phyloP scores from a whole-genome alignment of 2,888 invertebrate species.

The Ochropleura plecta region DNA sequence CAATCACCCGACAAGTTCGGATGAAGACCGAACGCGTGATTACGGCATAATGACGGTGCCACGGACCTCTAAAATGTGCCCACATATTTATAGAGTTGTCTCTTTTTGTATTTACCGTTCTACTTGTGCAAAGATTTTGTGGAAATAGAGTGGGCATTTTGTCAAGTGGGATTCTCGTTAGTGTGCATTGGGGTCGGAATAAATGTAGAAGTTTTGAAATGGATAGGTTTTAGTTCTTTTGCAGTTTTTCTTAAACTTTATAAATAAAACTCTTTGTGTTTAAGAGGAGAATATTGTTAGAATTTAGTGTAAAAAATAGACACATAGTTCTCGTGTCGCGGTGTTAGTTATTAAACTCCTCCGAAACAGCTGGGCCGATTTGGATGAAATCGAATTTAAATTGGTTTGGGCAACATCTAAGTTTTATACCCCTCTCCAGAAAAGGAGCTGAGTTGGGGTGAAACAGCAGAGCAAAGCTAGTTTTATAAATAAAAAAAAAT shows the following conservation, averaged over 20 bases:
- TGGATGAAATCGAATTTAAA: no score
- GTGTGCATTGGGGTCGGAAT: constrained; percentile 20
- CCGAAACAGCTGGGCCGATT: no score
- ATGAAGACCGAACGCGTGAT: constrained; percentile 75
- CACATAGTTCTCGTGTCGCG: not conserved
- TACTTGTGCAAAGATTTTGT: constrained; percentile 14
- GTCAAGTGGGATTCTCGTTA: constrained; percentile 31
- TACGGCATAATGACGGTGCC: constrained; percentile 73
- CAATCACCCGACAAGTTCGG: constrained; percentile 73
- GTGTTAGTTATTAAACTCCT: no score
- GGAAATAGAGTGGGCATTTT: constrained; percentile 34
- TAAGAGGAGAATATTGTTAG: not conserved
- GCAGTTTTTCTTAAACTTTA: not conserved
- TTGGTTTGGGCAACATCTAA: no score
- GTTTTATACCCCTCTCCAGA: no score
- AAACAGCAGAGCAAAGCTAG: no score
- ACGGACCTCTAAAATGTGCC: constrained; percentile 57
- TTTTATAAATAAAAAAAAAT: no score
- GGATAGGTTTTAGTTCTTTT: constrained; percentile 20
- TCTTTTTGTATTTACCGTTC: constrained; percentile 53
- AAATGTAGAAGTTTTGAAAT: constrained; percentile 18
- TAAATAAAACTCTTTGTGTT: not conserved
- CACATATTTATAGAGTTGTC: constrained; percentile 64
- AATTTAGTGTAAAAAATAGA: not conserved
- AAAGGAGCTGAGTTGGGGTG: no score